Conservation (phyloP, 2,113 vertebrate genomes). For the Hystrix brachyura region DNA sequence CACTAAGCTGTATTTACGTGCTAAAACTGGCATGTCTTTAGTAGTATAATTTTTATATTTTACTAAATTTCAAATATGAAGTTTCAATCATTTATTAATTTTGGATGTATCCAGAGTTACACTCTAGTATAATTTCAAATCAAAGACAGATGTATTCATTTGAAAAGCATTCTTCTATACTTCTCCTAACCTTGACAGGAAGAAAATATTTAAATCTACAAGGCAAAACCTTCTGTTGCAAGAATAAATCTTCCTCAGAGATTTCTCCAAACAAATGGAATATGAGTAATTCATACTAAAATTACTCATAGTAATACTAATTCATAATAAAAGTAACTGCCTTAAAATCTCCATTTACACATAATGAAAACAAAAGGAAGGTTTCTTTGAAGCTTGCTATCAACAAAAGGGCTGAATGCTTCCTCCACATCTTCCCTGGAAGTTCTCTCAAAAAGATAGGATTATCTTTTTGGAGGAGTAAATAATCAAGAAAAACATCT, state of each 20-base stretch:
- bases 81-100: background rate
- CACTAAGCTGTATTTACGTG: background rate
- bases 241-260: constrained; percentile 26
- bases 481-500: background rate
- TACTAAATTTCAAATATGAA: constrained; percentile 21
- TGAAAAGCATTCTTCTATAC: background rate
- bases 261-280: background rate
- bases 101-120: constrained; percentile 24
- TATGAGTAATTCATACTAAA: background rate
- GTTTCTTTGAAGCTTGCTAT: background rate
- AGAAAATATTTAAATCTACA: constrained; percentile 40
- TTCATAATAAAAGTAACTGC: background rate
- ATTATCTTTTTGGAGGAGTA: background rate
- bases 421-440: background rate
- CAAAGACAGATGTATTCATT: constrained; percentile 31
- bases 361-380: constrained; percentile 26
- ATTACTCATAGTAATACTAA: background rate
- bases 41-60: constrained; percentile 19
- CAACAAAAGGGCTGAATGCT: background rate
- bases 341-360: constrained; percentile 11
- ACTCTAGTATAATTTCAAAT: constrained; percentile 35
- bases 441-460: background rate
- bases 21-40: background rate
- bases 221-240: background rate
- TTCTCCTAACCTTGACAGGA: background rate